phyloP scores from a whole-genome alignment of 2,113 vertebrate species.

The Semnornis frantzii region DNA sequence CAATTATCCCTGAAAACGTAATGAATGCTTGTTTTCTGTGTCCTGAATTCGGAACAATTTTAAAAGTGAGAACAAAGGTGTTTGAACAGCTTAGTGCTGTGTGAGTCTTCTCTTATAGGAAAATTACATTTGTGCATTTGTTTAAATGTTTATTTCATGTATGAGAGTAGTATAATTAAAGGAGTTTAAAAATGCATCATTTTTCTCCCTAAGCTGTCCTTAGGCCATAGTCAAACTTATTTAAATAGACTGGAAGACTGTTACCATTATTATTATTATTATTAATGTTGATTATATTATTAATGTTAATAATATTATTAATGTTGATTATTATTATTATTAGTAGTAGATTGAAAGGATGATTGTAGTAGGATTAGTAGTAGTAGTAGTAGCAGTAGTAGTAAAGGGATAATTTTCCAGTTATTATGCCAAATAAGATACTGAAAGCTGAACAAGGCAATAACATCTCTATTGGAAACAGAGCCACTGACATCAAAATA shows the following conservation, averaged over 20 bases:
- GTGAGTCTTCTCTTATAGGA: background rate
- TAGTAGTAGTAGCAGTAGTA: no score
- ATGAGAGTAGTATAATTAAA: background rate
- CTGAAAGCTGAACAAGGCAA: background rate
- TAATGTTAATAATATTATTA: background rate
- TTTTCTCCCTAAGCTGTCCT: background rate
- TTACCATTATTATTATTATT: background rate
- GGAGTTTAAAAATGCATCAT: background rate
- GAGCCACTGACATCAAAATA: background rate
- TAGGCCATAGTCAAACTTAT: background rate
- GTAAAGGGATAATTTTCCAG: background rate
- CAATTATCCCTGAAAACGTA: constrained; percentile 73
- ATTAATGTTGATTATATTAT: background rate
- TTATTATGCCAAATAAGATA: background rate
- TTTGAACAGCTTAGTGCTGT: background rate
- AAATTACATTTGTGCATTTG: background rate
- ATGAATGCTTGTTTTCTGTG: constrained; percentile 53
- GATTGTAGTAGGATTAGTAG: background rate
- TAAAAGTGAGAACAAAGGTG: background rate
- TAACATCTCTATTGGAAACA: background rate
- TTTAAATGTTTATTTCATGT: background rate
- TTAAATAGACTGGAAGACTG: background rate
- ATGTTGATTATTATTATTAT: background rate
- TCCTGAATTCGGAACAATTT: constrained; percentile 61
- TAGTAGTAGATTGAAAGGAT: background rate